These are phyloP conservation scores for Pocillopora verrucosa DNA, from an alignment of 64 coral and sea anemone species.

Conservation along the genomic window DNA sequence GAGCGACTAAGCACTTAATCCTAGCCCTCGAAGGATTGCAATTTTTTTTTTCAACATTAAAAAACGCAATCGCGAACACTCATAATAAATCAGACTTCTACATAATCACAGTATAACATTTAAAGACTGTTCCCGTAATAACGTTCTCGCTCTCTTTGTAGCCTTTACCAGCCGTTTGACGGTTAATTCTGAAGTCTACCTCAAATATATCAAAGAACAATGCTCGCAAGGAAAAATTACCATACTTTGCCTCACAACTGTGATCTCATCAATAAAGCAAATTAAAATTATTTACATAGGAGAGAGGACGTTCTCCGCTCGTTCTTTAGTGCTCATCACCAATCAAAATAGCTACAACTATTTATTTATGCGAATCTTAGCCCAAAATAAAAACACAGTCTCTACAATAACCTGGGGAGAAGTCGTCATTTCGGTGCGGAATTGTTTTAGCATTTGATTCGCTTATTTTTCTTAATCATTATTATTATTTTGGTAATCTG, in stretches of 20 bases:
- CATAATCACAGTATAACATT: no score
- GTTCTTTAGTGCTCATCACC: not conserved
- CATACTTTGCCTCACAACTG: conserved; percentile 24
- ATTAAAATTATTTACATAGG: conserved; percentile 22
- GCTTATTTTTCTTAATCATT: no score
- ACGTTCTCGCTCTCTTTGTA: no score
- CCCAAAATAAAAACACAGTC: not conserved
- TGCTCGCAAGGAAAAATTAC: conserved; percentile 8
- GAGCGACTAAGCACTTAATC: not conserved
- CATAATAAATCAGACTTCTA: no score
- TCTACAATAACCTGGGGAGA: not conserved
- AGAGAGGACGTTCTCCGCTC: not conserved
- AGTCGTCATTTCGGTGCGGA: not conserved
- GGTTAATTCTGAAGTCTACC: conserved; percentile 5
- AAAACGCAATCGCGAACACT: not conserved
- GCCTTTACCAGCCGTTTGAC: not conserved
- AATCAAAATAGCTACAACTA: conserved; percentile 5
- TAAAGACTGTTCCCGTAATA: no score
- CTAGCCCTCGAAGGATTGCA: not conserved
- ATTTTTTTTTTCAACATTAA: not conserved
- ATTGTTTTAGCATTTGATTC: not conserved
- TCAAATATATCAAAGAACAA: not conserved
- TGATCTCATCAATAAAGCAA: conserved; percentile 36
- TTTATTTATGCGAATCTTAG: not conserved
- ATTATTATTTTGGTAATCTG: no score